phyloP scores from a whole-genome alignment of 1,140 invertebrate genomes.

The Argopecten irradians region DNA sequence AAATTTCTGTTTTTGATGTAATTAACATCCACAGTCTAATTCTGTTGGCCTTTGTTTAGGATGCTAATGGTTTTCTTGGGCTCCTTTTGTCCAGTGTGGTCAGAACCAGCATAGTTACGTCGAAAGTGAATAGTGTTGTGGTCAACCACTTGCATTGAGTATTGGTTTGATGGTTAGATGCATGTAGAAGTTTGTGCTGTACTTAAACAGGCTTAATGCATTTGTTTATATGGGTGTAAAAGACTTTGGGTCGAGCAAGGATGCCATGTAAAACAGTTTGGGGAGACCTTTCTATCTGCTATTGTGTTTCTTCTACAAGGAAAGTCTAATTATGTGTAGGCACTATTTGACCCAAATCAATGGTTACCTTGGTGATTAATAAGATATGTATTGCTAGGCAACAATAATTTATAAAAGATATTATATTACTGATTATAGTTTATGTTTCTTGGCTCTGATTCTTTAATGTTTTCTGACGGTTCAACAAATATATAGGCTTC shows the following conservation, averaged over 20 bases:
- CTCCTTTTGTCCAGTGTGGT: neutral
- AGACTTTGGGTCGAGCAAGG: neutral
- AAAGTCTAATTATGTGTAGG: neutral
- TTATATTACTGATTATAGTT: neutral
- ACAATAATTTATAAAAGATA: neutral
- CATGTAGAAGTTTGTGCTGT: neutral
- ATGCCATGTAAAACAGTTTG: neutral
- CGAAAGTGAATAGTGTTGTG: neutral
- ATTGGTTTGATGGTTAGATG: neutral
- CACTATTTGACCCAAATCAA: neutral
- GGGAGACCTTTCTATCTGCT: neutral
- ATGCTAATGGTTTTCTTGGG: neutral
- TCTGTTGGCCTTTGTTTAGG: neutral
- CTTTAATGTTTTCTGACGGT: no score
- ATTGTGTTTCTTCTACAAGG: neutral
- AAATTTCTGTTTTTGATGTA: neutral
- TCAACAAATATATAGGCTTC: no score
- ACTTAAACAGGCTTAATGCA: neutral
- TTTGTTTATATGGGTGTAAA: neutral
- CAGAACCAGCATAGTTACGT: neutral
- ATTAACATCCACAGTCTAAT: neutral
- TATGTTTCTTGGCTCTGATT: neutral
- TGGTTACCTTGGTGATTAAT: neutral
- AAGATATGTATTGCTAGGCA: neutral
- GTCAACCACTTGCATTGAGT: neutral